Base-by-base conservation (phyloP, 1,140 invertebrate genomes). In the Chrysoperla carnea region DNA sequence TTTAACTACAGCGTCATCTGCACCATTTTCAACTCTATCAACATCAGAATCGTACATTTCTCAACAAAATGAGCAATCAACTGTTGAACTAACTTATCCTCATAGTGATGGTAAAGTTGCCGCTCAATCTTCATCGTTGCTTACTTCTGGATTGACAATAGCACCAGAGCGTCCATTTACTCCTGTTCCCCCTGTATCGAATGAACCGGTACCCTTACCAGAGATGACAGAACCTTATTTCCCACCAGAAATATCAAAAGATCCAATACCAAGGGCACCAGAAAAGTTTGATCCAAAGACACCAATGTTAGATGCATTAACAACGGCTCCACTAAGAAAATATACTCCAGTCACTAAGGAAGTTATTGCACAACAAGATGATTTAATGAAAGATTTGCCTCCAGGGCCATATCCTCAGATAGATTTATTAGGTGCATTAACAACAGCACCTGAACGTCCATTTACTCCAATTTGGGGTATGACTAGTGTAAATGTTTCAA, bases 261-360 rank as follows among this genome's bases (percentile, higher is more conserved):
- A 67, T 11, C 56, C 52, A 33, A 49, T 68, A 41, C 63, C 70
- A 6, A 56, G 17, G 5, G 17, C 69, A 41, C 76, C 74, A 13
- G 38, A 39, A 27, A 27, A 2, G 11, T 12, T 44, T 33, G 47
- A 50, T 41, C 44, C 31, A 35, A 50, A 47, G 36, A 60, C 45
- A 43, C 76, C 78, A 9, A 72, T 83, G 52, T 67, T 78, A 6
- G 67, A 68, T 36, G 79, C 80, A 8, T 53, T 84, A 15, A 76
- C 69, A 29, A 76, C 72, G 36, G 79, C 78, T 1, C 73, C 79
- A 1, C 70, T 78, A 40, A 62, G 74, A 40, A 64, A 72, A 3
- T 76, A 71, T 45, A 74, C 75, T 8, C 74, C 73, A 14, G 51
- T 68, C 6, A 59, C 58, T 35, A 55, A 55, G 46, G 56, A 54